Conservation (phyloP, 2,888 invertebrate species). For the Drosophila seclusa region DNA sequence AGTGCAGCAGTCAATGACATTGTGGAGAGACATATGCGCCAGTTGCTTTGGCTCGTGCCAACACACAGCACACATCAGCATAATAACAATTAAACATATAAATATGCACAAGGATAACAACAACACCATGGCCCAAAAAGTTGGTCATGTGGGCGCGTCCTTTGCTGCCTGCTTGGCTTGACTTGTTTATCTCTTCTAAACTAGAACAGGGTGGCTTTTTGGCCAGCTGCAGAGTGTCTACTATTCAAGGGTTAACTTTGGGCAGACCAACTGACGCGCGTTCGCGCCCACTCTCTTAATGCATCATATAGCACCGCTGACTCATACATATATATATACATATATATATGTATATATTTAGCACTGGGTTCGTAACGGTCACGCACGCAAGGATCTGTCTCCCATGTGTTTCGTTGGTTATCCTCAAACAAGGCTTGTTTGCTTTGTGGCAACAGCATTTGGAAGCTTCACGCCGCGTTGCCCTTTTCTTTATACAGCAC, state of each 20-base stretch:
- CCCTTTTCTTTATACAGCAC: slow-evolving; percentile 38
- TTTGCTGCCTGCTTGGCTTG: slow-evolving; percentile 2
- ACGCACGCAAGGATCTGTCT: slow-evolving; percentile 71
- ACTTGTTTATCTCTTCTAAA: slow-evolving; percentile 55
- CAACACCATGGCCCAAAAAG: slow-evolving; percentile 28
- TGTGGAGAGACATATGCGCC: slow-evolving; percentile 63
- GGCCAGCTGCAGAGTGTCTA: slow-evolving; percentile 40
- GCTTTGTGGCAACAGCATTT: slow-evolving; percentile 18
- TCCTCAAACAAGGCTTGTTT: slow-evolving; percentile 44
- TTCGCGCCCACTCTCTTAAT: slow-evolving; percentile 35
- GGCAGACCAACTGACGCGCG: slow-evolving; percentile 68
- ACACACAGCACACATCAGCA: slow-evolving; percentile 58
- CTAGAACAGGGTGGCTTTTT: slow-evolving; percentile 67
- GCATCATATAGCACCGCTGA: slow-evolving; percentile 66
- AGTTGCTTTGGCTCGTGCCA: slow-evolving; percentile 65
- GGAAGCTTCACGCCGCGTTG: slow-evolving; percentile 68
- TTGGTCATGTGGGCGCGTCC: slow-evolving; percentile 66
- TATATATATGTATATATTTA: background rate
- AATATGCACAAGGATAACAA: slow-evolving; percentile 67
- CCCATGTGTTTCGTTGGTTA: slow-evolving; percentile 52
- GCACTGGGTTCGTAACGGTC: slow-evolving; percentile 67
- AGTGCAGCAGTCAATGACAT: slow-evolving; percentile 69
- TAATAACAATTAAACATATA: slow-evolving; percentile 72
- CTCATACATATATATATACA: slow-evolving; percentile 28
- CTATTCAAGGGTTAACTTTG: slow-evolving; percentile 69